phyloP scores from a whole-genome alignment of 2,797 vertebrate species.

The Tachyglossus aculeatus region DNA sequence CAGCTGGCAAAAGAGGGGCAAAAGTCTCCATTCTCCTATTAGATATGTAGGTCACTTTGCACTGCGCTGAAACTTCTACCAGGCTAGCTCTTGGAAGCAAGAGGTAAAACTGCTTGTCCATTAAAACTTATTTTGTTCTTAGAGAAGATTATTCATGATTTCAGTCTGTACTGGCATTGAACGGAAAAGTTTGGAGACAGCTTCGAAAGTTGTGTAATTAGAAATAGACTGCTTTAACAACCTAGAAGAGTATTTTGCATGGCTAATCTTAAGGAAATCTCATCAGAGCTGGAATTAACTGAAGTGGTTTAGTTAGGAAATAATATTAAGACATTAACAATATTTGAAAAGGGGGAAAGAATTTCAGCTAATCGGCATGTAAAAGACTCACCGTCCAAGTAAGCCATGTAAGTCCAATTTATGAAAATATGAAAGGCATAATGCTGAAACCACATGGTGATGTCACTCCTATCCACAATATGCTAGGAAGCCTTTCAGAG shows the following conservation, averaged over 20 bases:
- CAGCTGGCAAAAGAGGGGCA: background rate
- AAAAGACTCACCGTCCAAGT: background rate
- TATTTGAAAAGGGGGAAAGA: background rate
- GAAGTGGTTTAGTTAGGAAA: background rate
- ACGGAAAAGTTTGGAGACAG: background rate
- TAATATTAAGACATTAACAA: background rate
- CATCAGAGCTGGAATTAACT: background rate
- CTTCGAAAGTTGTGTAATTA: background rate
- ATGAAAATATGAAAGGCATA: background rate
- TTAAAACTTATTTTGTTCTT: background rate
- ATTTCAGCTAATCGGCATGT: background rate
- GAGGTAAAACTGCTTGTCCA: background rate
- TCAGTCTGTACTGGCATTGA: too few relatives aligned
- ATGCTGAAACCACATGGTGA: background rate
- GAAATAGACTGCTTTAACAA: background rate
- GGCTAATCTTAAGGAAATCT: too few relatives aligned
- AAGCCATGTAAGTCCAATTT: slow-evolving; percentile 2
- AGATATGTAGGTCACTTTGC: background rate
- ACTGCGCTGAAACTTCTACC: background rate
- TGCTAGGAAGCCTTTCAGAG: background rate
- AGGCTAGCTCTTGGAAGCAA: background rate
- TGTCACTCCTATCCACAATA: background rate
- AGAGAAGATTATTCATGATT: background rate
- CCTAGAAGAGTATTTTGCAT: too few relatives aligned
- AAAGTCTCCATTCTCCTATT: background rate